These are phyloP conservation scores for Sebastes goodei DNA, from an alignment of 2,797 vertebrate genomes.

Conservation along the genomic window DNA sequence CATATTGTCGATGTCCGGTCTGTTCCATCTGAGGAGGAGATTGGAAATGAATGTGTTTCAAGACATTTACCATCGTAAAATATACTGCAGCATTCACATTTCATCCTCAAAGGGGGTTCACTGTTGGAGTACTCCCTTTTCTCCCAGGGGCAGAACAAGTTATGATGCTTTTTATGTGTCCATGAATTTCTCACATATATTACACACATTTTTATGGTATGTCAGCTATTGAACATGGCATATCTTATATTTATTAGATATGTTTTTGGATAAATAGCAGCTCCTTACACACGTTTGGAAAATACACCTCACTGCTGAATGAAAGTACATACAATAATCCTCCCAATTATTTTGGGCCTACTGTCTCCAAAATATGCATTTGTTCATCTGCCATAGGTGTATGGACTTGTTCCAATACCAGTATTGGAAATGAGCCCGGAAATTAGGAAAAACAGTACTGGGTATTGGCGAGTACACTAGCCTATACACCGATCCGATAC, in stretches of 20 bases:
- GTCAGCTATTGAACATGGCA: not conserved
- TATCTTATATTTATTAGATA: not conserved
- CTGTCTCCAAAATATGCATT: not conserved
- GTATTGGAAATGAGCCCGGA: too few relatives aligned
- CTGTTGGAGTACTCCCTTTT: not conserved
- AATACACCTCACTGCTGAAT: not conserved
- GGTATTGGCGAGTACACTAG: too few relatives aligned
- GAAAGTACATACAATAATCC: not conserved
- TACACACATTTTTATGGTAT: not conserved
- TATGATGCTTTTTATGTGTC: constrained; percentile 2
- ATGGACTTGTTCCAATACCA: too few relatives aligned
- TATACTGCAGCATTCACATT: not conserved
- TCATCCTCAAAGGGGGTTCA: not conserved
- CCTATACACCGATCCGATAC: too few relatives aligned
- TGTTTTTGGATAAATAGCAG: not conserved
- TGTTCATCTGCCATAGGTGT: not conserved
- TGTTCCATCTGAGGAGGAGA: constrained; percentile 88
- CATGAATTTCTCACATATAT: not conserved
- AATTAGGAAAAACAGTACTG: too few relatives aligned
- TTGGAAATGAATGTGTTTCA: constrained; percentile 25
- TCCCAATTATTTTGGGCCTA: not conserved
- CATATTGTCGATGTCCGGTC: constrained; percentile 97
- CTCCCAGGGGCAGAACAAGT: not conserved
- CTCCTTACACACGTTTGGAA: not conserved
- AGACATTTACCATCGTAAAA: constrained; percentile 25